Evolutionary conservation across 2,113 vertebrate genomes (phyloP).

Genomic region (Phalacrocorax aristotelis): DNA sequence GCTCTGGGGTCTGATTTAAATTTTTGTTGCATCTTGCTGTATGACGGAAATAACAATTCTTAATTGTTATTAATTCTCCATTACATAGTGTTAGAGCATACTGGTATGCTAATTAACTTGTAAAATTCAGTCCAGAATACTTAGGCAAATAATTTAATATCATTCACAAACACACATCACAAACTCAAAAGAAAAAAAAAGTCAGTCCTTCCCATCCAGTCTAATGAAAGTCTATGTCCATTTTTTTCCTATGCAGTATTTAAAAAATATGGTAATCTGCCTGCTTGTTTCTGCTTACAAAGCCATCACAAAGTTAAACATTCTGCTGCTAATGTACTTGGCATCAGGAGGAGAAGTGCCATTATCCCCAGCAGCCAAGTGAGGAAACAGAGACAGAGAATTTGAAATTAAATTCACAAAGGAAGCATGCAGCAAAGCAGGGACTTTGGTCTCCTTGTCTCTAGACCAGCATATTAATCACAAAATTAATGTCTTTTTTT

Average conservation of each 20-base stretch:
- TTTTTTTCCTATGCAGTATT: not conserved
- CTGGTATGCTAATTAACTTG: not conserved
- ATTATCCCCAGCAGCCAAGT: constrained; percentile 6
- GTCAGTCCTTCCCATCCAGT: not conserved
- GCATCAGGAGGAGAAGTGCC: not conserved
- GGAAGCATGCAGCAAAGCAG: not conserved
- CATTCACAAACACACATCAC: not conserved
- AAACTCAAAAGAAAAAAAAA: not conserved
- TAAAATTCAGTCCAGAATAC: not conserved
- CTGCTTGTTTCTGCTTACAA: not conserved
- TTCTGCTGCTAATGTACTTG: constrained; percentile 22
- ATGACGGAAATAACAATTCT: not conserved
- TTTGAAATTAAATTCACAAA: not conserved
- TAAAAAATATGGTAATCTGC: not conserved
- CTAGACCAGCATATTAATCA: not conserved
- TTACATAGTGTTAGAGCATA: not conserved
- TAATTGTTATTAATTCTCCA: constrained; percentile 3
- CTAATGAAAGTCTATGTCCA: not conserved
- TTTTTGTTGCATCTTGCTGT: not conserved
- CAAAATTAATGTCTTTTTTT: not conserved
- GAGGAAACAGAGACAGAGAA: constrained; percentile 9
- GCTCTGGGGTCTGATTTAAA: not conserved
- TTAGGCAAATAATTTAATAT: not conserved
- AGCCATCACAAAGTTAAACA: not conserved
- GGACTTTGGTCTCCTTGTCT: not conserved